Percentiles rank a stretch among this genome's conserved stretches.
phyloP scores from a whole-genome alignment of 2,888 invertebrate genomes.

The Eupeodes luniger region DNA sequence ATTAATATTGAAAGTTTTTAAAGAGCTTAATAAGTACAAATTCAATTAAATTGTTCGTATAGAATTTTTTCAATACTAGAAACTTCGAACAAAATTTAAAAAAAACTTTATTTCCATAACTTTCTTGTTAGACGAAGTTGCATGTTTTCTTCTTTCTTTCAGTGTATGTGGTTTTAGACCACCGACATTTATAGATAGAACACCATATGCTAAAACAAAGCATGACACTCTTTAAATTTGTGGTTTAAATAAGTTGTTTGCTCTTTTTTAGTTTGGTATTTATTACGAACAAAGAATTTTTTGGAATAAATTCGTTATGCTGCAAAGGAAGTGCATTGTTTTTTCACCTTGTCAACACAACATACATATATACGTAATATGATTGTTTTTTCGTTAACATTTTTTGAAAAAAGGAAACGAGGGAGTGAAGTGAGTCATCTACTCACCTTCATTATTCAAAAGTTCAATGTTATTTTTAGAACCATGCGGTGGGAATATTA shows the following conservation, averaged over 20 bases:
- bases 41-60: too few relatives aligned
- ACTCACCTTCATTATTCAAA: not conserved
- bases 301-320: constrained; percentile 71
- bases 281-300: constrained; percentile 56
- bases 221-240: constrained; percentile 64
- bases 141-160: not conserved
- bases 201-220: constrained; percentile 60
- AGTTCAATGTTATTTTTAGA: constrained; percentile 36
- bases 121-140: too few relatives aligned
- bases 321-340: constrained; percentile 72
- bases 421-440: constrained; percentile 55
- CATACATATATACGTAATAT: not conserved
- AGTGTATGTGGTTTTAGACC: not conserved
- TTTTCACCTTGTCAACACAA: constrained; percentile 43
- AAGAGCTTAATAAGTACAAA: too few relatives aligned
- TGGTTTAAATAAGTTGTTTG: constrained; percentile 38
- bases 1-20: too few relatives aligned
- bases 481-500: constrained; percentile 38
- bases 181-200: constrained; percentile 6
- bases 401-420: constrained; percentile 62
- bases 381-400: constrained; percentile 9
- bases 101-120: too few relatives aligned
- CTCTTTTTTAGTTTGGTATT: constrained; percentile 1
- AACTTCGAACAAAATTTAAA: too few relatives aligned
- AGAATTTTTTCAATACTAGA: too few relatives aligned